phyloP scores from a whole-genome alignment of 2,888 invertebrate genomes.

The Carcina quercana region DNA sequence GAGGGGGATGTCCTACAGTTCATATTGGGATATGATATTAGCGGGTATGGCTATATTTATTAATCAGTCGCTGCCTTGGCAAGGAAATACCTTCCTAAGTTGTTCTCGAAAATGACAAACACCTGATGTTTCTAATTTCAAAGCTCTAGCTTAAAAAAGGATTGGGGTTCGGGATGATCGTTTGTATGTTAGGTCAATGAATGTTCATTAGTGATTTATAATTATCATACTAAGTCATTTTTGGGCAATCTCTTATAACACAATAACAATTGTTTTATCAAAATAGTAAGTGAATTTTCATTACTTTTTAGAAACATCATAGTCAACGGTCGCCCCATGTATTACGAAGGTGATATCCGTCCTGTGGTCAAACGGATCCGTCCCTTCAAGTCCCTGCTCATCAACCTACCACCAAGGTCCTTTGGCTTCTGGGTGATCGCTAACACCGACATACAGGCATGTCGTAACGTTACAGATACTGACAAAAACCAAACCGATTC shows the following conservation, averaged over 20 bases:
- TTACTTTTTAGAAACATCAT: constrained; percentile 69
- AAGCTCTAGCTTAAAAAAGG: too few relatives aligned
- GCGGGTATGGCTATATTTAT: constrained; percentile 48
- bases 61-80: too few relatives aligned
- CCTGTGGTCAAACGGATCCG: constrained; percentile 68
- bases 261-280: too few relatives aligned
- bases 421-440: constrained; percentile 86
- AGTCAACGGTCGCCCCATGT: constrained; percentile 78
- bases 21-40: constrained; percentile 56
- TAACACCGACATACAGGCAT: constrained; percentile 76
- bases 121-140: too few relatives aligned
- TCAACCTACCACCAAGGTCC: constrained; percentile 78
- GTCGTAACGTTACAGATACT: constrained; percentile 35
- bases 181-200: too few relatives aligned
- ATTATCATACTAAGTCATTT: too few relatives aligned
- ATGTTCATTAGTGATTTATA: too few relatives aligned
- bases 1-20: constrained; percentile 75
- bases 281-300: constrained; percentile 1
- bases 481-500: constrained; percentile 21
- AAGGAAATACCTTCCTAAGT: too few relatives aligned
- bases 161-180: too few relatives aligned
- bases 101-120: too few relatives aligned
- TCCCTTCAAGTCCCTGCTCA: constrained; percentile 66
- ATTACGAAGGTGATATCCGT: constrained; percentile 72
- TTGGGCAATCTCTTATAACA: too few relatives aligned